A percentile compares a stretch with the other conserved stretches of the same genome.
Evolutionary conservation across 2,888 invertebrate species (phyloP).

Genomic region (Smittia sp.): DNA sequence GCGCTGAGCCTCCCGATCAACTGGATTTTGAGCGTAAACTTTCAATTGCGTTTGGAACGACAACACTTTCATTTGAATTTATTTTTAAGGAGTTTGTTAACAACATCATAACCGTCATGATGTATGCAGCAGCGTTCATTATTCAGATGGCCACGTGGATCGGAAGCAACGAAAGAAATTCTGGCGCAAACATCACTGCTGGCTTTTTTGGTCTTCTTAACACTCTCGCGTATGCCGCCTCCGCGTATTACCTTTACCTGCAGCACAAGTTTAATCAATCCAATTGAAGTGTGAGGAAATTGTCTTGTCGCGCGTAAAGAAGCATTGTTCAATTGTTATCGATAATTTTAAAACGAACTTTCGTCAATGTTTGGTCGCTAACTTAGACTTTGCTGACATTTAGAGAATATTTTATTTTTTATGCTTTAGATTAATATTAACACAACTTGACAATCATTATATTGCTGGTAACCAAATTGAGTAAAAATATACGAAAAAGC

Average conservation of each 20-base stretch:
- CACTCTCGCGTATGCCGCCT: slow-evolving; percentile 72
- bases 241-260: slow-evolving; percentile 70
- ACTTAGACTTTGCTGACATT: too few species aligned
- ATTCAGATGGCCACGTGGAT: slow-evolving; percentile 69
- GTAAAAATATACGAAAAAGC: too few species aligned
- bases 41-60: too few species aligned
- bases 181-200: slow-evolving; percentile 67
- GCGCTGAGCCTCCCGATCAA: slow-evolving; percentile 75
- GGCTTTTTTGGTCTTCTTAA: slow-evolving; percentile 84
- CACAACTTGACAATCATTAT: too few species aligned
- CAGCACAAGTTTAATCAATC: slow-evolving; percentile 59
- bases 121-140: slow-evolving; percentile 78
- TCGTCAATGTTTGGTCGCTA: too few species aligned
- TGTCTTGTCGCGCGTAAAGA: too few species aligned
- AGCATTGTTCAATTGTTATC: too few species aligned
- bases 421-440: slow-evolving; percentile 42
- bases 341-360: too few species aligned
- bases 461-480: too few species aligned
- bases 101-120: slow-evolving; percentile 64
- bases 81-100: slow-evolving; percentile 75
- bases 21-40: slow-evolving; percentile 80
- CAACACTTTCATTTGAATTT: too few species aligned
- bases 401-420: too few species aligned
- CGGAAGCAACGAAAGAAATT: slow-evolving; percentile 47
- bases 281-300: too few species aligned